A percentile compares a stretch with the other conserved stretches of the same genome.
phyloP scores from a whole-genome alignment of 2,797 vertebrate species.

The Paramormyrops hopkinsi region DNA sequence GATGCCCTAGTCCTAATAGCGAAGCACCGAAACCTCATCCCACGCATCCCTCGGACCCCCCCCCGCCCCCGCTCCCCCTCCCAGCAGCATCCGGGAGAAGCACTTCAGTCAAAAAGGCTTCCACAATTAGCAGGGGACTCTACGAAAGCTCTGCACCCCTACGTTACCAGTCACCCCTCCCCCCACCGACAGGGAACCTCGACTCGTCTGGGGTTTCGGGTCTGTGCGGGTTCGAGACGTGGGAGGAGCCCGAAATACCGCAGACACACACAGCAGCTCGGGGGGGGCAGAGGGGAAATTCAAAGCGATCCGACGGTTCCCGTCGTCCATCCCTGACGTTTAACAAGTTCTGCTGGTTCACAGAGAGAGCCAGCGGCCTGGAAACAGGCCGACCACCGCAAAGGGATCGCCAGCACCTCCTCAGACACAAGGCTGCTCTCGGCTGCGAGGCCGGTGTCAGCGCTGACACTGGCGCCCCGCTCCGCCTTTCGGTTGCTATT shows the following conservation, averaged over 20 bases:
- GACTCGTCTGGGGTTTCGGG: not conserved
- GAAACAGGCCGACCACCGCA: not conserved
- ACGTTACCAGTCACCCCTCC: not conserved
- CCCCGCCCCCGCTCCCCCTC: not conserved
- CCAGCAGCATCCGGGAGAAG: not conserved
- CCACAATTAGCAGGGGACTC: not conserved
- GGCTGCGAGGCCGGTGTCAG: not conserved
- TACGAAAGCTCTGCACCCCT: not conserved
- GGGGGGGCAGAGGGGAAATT: not conserved
- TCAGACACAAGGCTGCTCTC: not conserved
- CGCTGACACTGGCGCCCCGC: not conserved
- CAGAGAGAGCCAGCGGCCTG: not conserved
- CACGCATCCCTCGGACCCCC: not conserved
- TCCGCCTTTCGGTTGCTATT: not conserved
- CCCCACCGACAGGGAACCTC: not conserved
- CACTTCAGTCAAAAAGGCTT: not conserved
- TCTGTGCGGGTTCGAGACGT: not conserved
- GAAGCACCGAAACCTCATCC: not conserved
- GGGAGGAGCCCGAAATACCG: not conserved
- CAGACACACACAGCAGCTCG: not conserved
- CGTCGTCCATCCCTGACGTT: not conserved
- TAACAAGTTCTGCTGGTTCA: not conserved
- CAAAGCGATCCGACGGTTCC: not conserved
- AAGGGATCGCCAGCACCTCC: not conserved
- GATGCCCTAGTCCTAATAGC: not conserved